Evolutionary conservation across 53 echinoderm and acorn worm species (phyloP), one percentile per base, ranked within the genome.

Genomic region (Temnopleurus reevesii): DNA sequence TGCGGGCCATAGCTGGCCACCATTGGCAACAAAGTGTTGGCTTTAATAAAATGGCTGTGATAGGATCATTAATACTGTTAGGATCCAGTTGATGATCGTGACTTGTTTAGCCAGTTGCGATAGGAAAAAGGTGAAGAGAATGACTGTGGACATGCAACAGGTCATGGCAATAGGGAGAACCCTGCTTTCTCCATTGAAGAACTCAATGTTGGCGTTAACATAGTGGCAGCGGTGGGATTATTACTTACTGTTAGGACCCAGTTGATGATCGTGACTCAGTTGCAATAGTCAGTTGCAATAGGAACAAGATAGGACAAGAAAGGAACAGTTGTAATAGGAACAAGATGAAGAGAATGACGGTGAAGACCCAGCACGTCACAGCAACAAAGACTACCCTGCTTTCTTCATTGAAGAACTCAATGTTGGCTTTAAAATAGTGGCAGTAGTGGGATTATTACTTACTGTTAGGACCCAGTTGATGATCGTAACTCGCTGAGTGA

Each of bases 191-290:
- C n/a, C n/a, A n/a, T n/a, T n/a, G n/a, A n/a, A n/a, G n/a, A 10
- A 8, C 53, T 10, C 53, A 51, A 51, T 51, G 9, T 8, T 15
- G 53, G 15, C n/a, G 15, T 51, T 51, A 10, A 51, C 8, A 8
- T 15, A 51, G 9, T 51, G 9, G 53, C 53, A 15, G 15, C 8
- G 15, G 8, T 51, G 53, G 8, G 8, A 51, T 51, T 51, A 8
- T 15, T 15, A 51, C 91, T 92, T 91, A 93, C 93, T 24, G 93
- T 91, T 18, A 93, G 64, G 17, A 59, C 77, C 94, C 91, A 94
- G 63, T 91, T 84, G 76, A 94, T 91, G 63, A 86, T 44, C 4
- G 94, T 89, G 29, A 93, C 56, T 36, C 88, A 76, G 63, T 91
- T 77, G 79, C n/a, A n/a, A n/a, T n/a, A n/a, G 92, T 54, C 24